phyloP scores from a whole-genome alignment of 2,797 vertebrate species.

The Masticophis lateralis region DNA sequence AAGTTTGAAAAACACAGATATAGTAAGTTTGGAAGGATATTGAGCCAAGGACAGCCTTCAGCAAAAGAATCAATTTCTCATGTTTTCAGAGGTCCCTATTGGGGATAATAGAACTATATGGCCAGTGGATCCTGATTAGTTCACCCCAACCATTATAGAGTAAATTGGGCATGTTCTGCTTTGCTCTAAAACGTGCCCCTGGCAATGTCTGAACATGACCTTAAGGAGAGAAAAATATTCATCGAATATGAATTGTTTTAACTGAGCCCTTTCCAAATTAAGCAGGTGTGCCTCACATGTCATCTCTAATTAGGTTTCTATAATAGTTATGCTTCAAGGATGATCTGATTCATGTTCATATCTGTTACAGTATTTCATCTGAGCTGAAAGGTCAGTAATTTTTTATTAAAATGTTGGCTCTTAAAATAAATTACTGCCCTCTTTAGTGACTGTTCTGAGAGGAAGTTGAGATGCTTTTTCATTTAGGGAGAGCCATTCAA shows the following conservation, averaged over 20 bases:
- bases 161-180: not conserved
- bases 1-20: not conserved
- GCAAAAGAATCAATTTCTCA: not conserved
- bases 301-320: not conserved
- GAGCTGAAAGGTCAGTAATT: not conserved
- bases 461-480: not conserved
- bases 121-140: not conserved
- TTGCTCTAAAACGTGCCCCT: not conserved
- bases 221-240: not conserved
- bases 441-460: not conserved
- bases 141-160: not conserved
- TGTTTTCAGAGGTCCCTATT: not conserved
- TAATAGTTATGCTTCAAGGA: not conserved
- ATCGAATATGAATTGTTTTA: not conserved
- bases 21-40: not conserved
- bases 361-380: not conserved
- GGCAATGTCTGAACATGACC: too few relatives aligned
- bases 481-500: not conserved
- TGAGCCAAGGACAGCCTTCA: not conserved
- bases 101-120: not conserved
- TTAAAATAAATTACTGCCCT: not conserved
- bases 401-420: not conserved
- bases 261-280: not conserved
- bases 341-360: not conserved
- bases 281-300: not conserved